These are phyloP conservation scores for Schizaphis graminum DNA, from an alignment of 2,888 invertebrate genomes.

Conservation along the genomic window DNA sequence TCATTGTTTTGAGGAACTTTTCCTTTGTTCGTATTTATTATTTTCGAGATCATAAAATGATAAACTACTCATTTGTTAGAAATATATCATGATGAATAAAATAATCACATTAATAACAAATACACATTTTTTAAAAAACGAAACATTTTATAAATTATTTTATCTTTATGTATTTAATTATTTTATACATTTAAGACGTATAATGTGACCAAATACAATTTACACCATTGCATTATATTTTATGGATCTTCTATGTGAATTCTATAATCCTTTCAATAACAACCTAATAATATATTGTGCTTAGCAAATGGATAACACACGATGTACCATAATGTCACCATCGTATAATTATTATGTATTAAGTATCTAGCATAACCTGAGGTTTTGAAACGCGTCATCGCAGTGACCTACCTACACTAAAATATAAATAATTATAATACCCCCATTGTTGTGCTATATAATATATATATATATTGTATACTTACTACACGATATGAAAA, in stretches of 20 bases:
- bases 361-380: not conserved
- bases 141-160: no score
- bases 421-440: slow-evolving; percentile 4
- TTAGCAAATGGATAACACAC: not conserved
- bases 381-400: not conserved
- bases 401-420: not conserved
- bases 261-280: not conserved
- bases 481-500: not conserved
- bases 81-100: not conserved
- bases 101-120: not conserved
- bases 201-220: not conserved
- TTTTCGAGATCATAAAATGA: not conserved
- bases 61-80: not conserved
- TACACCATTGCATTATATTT: not conserved
- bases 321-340: not conserved
- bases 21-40: not conserved
- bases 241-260: not conserved
- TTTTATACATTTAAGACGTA: not conserved
- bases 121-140: not conserved
- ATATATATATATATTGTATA: not conserved
- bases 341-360: not conserved
- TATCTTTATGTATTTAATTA: not conserved
- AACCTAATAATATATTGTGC: not conserved
- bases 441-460: not conserved
- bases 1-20: not conserved